phyloP scores from a whole-genome alignment of 2,888 invertebrate genomes.

The Cacoxenus indagator region DNA sequence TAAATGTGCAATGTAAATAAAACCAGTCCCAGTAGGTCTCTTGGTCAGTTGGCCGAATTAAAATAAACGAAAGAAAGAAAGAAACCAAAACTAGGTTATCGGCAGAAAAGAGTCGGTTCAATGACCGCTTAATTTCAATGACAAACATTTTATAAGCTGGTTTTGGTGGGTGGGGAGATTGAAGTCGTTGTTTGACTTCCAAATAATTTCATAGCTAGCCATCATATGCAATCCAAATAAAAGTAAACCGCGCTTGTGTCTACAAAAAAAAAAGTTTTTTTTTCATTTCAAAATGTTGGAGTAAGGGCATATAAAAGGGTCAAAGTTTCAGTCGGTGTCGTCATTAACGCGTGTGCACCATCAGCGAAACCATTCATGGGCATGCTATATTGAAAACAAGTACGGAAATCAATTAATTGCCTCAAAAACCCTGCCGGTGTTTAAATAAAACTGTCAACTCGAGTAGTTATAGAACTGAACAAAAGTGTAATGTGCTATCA shows the following conservation, averaged over 20 bases:
- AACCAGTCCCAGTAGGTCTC: constrained; percentile 4
- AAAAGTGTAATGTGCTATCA: too few relatives aligned
- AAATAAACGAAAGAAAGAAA: not conserved
- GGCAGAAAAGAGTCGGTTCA: constrained; percentile 7
- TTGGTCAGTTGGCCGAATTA: constrained; percentile 4
- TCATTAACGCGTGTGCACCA: not conserved
- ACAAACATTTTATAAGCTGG: not conserved
- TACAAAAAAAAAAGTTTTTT: not conserved
- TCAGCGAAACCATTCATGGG: too few relatives aligned
- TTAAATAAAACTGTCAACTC: too few relatives aligned
- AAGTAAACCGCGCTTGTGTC: not conserved
- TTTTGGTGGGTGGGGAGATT: too few relatives aligned
- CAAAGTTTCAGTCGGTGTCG: not conserved
- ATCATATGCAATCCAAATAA: not conserved
- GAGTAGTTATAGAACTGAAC: too few relatives aligned
- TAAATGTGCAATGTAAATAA: not conserved
- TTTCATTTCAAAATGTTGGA: too few relatives aligned
- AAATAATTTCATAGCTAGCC: too few relatives aligned
- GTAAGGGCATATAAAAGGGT: not conserved
- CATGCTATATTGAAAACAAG: too few relatives aligned
- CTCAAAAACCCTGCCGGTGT: too few relatives aligned
- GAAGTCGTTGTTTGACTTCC: not conserved
- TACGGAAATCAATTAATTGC: too few relatives aligned
- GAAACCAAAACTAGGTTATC: not conserved
- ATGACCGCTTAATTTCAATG: constrained; percentile 6